Evolutionary conservation across 2,113 vertebrate genomes (phyloP).

Genomic region (Rhombomys opimus): DNA sequence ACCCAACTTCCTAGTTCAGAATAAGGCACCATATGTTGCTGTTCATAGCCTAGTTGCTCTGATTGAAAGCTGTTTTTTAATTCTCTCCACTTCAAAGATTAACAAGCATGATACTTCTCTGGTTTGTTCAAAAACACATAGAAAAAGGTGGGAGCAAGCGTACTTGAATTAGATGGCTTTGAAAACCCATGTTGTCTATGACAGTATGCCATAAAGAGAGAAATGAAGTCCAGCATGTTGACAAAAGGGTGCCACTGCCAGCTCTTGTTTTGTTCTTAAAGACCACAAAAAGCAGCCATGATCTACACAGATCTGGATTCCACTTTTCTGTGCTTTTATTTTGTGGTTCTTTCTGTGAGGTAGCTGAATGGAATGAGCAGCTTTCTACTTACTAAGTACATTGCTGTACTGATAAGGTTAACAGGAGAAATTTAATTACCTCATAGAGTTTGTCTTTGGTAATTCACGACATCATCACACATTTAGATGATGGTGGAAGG

Average conservation of each 20-base stretch:
- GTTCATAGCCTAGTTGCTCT: not conserved
- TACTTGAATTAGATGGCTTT: not conserved
- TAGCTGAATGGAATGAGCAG: not conserved
- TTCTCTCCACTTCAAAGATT: not conserved
- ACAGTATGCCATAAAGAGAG: not conserved
- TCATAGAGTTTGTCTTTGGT: not conserved
- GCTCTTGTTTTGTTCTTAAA: not conserved
- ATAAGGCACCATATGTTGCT: not conserved
- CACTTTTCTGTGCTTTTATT: not conserved
- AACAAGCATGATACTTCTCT: not conserved
- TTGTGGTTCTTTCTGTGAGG: not conserved
- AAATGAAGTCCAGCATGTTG: no score
- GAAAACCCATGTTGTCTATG: not conserved
- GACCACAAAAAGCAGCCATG: not conserved
- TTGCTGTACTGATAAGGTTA: not conserved
- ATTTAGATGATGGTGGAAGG: not conserved
- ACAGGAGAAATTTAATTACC: not conserved
- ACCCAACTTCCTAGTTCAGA: not conserved
- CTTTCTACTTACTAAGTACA: not conserved
- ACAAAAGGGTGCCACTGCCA: not conserved
- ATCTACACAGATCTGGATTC: not conserved
- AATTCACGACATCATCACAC: not conserved
- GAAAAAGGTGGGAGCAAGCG: not conserved
- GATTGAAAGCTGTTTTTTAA: not conserved
- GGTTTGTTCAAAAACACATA: not conserved